Base-by-base conservation (phyloP, 1,140 invertebrate genomes). In the Diabrotica undecimpunctata region DNA sequence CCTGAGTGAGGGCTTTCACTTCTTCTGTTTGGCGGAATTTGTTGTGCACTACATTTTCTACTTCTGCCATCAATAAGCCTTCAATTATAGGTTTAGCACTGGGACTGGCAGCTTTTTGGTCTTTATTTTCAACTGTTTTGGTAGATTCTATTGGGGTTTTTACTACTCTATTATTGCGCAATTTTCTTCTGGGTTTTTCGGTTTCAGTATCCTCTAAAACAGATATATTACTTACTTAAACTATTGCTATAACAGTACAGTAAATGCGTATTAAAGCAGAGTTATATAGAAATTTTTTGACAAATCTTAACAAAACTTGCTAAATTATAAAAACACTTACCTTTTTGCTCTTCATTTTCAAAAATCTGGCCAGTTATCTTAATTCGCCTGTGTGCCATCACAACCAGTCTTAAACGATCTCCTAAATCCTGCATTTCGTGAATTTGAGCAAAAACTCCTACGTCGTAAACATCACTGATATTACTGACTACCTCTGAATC, bases 361-460 rank as follows among this genome's bases (percentile, higher is more conserved):
- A 91, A 75, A 61, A 94, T 84, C 79, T 92, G 88, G 7, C 87
- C 87, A 14, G 88, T 86, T 46, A 94, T 89, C 76, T 87, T 88
- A 57, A 96, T 92, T 77, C 96, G 85, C 65, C 96, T 83, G 78
- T 98, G 95, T 0, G 94, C 95, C 87, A 96, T 94, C 6, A 98
- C 91, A 61, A 98, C 93, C 72, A 99, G 85, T 62, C 94, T 83
- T 56, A 99, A 76, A 77, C 91, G 91, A 78, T 96, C 92, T 12
- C 95, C 96, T 72, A 97, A 83, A 79, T 99, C 96, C 78, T 98
- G 95, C 77, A 99, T 87, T 81, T 99, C 97, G 75, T 96, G 92
- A 73, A 99, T 99, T 81, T 99, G 95, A 37, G 94, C 97, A 84
- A 99, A 99, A 8, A 96, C 94, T 38, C 98, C 98, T 25, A 99